These are phyloP conservation scores for Procapra przewalskii DNA, from an alignment of 2,113 vertebrate species.

Conservation along the genomic window DNA sequence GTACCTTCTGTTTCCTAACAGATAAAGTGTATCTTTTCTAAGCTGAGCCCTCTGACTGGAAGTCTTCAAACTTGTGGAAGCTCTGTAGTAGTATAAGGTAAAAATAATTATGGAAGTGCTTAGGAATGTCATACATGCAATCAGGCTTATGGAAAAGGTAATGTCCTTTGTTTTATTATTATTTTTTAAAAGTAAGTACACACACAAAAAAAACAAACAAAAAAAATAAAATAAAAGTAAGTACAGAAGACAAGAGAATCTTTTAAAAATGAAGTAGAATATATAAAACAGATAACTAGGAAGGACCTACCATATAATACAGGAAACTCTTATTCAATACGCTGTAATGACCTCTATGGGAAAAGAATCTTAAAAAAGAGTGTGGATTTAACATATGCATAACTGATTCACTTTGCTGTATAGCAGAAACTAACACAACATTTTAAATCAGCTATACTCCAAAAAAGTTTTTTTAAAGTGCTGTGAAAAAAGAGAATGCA, in stretches of 20 bases:
- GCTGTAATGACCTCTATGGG: not conserved
- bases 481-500: not conserved
- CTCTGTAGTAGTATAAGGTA: not conserved
- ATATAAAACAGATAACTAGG: not conserved
- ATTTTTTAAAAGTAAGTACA: not conserved
- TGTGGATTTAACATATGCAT: not conserved
- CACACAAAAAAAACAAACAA: no score
- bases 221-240: no score
- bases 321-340: not conserved
- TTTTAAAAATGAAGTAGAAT: not conserved
- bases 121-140: not conserved
- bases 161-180: not conserved
- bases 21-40: not conserved
- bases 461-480: not conserved
- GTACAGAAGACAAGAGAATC: not conserved
- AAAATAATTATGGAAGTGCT: not conserved
- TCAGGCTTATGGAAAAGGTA: not conserved
- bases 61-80: not conserved
- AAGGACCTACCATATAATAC: not conserved
- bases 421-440: not conserved
- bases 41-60: not conserved
- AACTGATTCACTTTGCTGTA: not conserved
- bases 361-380: not conserved
- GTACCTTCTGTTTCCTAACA: not conserved
- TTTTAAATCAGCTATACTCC: not conserved